These are phyloP conservation scores for Anoura caudifer DNA, from an alignment of 2,113 vertebrate genomes.

Conservation along the genomic window DNA sequence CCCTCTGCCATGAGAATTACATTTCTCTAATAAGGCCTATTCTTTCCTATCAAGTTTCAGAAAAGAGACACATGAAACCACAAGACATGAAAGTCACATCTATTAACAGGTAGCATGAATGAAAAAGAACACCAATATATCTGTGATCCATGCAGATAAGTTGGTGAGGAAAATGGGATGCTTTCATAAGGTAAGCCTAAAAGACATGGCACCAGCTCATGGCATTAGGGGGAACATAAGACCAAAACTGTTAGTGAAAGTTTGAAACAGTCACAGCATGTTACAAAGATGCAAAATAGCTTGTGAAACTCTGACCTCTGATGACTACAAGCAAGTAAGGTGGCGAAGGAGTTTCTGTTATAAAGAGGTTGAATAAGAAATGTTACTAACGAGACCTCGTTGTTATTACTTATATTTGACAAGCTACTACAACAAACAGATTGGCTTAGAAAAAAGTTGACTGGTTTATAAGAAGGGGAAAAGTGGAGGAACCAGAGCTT, in stretches of 20 bases:
- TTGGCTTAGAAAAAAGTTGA: not conserved
- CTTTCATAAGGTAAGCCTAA: not conserved
- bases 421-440: not conserved
- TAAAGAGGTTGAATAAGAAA: not conserved
- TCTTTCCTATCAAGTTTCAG: not conserved
- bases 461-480: not conserved
- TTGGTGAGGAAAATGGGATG: not conserved
- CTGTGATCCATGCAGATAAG: not conserved
- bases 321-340: not conserved
- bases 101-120: not conserved
- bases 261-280: not conserved
- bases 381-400: not conserved
- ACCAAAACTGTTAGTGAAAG: not conserved
- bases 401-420: not conserved
- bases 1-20: not conserved
- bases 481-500: not conserved
- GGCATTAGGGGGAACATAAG: not conserved
- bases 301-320: not conserved
- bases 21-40: not conserved
- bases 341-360: not conserved
- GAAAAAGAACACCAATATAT: not conserved
- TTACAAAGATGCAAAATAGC: not conserved
- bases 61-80: not conserved
- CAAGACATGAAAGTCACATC: not conserved
- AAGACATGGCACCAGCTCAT: not conserved